Conservation (phyloP, 2,888 invertebrate species). For the Iselma pallidipennis region DNA sequence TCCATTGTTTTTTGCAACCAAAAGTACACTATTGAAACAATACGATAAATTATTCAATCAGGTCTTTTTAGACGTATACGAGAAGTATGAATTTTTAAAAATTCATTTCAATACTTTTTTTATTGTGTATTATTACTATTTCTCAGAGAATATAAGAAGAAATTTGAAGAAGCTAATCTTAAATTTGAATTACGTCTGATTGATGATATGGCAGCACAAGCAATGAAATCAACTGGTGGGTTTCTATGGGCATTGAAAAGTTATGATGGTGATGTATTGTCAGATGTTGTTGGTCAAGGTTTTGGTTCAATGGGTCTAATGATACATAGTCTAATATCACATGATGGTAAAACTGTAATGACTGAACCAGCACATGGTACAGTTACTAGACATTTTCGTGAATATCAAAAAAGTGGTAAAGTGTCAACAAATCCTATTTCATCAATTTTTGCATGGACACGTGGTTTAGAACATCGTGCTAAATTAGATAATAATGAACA, state of each 20-base stretch:
- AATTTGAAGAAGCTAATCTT: constrained; percentile 72
- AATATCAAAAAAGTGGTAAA: constrained; percentile 78
- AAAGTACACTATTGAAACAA: constrained; percentile 82
- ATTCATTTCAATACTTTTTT: not conserved
- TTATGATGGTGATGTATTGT: constrained; percentile 87
- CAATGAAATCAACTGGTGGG: constrained; percentile 76
- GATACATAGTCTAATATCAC: constrained; percentile 85
- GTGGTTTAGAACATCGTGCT: constrained; percentile 78
- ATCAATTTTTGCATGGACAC: constrained; percentile 88
- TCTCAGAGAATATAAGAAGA: constrained; percentile 66
- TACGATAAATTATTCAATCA: constrained; percentile 89
- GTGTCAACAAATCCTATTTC: constrained; percentile 90
- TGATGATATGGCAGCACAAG: constrained; percentile 88
- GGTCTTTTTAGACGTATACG: constrained; percentile 81
- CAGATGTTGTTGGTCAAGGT: constrained; percentile 76
- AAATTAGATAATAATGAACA: constrained; percentile 75
- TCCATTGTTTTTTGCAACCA: constrained; percentile 84
- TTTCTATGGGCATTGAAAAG: constrained; percentile 91
- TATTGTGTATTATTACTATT: not conserved
- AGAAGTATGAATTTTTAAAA: constrained; percentile 61
- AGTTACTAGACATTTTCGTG: constrained; percentile 79
- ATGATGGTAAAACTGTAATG: constrained; percentile 81
- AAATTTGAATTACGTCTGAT: constrained; percentile 88
- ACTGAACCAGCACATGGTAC: constrained; percentile 90
- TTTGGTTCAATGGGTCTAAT: constrained; percentile 83